Evolutionary conservation across 2,797 vertebrate species (phyloP), one percentile per base, ranked within the genome.

Genomic region (Fistularia tabacaria): DNA sequence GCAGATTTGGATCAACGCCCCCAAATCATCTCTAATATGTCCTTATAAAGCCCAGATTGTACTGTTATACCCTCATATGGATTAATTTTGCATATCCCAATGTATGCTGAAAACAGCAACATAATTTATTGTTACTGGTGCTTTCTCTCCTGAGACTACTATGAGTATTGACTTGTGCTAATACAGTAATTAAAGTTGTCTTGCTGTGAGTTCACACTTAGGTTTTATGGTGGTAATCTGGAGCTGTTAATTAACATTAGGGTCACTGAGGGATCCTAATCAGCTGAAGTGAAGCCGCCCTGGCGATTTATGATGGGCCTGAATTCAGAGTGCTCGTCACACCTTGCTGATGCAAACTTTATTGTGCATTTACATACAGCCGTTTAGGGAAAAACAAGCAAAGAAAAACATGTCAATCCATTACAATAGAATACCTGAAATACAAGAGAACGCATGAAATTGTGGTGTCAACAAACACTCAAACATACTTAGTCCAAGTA

Each of bases 161-260:
- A 39, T 72, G 59, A 53, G 58, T 90, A 90, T 90, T 88, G 89
- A 91, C 82, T 58, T 38, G 56, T 49, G 63, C 83, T 90, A 86
- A 89, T 88, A 76, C 75, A 81, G 83, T 91, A 88, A 90, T 91
- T 89, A 89, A 81, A 80, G 73, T 44, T 76, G 80, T 84, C 77
- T 67, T 64, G 58, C 64, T 69, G 65, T 62, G 73, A 79, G 75
- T 73, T 69, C 73, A 67, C 64, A 59, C 70, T 39, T 67, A 83
- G 86, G 84, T 80, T 92, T 92, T 90, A 91, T 90, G 83, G 83
- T 44, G 50, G 74, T 74, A 77, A 82, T 70, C 69, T 49, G 57
- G 66, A 50, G 68, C 69, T 57, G 73, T 83, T 91, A 89, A 91
- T 92, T 90, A 90, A 90, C 71, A 68, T 73, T 75, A 74, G 52